Base-by-base conservation (phyloP, 2,888 invertebrate species). In the Aleiodes alternator region DNA sequence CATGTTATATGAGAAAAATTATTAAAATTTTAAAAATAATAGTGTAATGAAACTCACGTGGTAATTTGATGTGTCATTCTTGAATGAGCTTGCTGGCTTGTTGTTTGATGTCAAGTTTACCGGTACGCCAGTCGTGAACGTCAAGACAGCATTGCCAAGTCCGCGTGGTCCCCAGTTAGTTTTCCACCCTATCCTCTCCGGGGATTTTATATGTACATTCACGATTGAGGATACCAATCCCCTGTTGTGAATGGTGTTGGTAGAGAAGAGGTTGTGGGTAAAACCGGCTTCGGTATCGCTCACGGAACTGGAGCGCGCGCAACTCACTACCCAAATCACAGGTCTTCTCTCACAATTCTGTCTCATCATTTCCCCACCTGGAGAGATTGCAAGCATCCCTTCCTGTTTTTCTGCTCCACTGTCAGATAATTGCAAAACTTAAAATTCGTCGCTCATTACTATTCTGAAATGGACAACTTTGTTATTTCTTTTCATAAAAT, bases 71-170 rank as follows among this genome's bases (percentile, higher is more conserved):
- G 4, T 29, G 68, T 68, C 68, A 68, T 68, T 43, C 23, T 64
- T 8, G 5, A 48, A 64, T 64, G 9, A 64, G 48, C 7, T 61
- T 43, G 8, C 3, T 34, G 38, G 23, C 43, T 38, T 43, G 14
- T 43, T 68, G n/a, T 50, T 68, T 68, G 14, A 16, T 51, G 50
- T 51, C 29, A 50, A 77, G 74, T 79, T 69, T 73, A 72, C 56
- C 76, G 73, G 66, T 69, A 79, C 79, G 77, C 79, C 78, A 79
- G 76, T 76, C 76, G 76, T 76, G 73, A 73, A 76, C 72, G 75
- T 73, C 72, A 76, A 73, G 70, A 71, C 71, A 72, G 69, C 76
- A 78, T 77, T 74, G 61, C 76, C 73, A 76, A 77, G 53, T 69
- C 76, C 80, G 78, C 80, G 80, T 80, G 80, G 79, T 64, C 38